phyloP scores from a whole-genome alignment of 2,113 vertebrate species.

The Mustelus asterias region DNA sequence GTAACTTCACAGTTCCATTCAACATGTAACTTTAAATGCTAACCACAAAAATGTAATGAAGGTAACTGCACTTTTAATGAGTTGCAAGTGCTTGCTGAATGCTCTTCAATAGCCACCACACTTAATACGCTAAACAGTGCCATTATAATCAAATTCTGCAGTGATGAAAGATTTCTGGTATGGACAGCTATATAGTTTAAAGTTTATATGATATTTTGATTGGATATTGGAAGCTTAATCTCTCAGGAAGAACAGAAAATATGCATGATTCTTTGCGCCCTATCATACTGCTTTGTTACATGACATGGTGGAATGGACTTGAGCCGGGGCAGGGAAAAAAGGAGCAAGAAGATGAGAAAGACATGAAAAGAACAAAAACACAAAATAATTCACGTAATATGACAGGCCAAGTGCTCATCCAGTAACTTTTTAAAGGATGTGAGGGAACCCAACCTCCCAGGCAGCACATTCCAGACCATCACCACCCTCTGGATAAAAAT shows the following conservation, averaged over 20 bases:
- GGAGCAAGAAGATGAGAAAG: not conserved
- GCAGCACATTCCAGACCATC: too few species aligned
- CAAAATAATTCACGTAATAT: not conserved
- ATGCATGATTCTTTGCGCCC: not conserved
- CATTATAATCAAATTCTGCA: not conserved
- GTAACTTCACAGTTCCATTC: not conserved
- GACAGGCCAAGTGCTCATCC: too few species aligned
- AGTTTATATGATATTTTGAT: not conserved
- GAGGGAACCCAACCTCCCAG: too few species aligned
- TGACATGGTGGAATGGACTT: not conserved
- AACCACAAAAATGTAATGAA: not conserved
- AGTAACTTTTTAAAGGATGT: too few species aligned
- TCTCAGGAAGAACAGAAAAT: not conserved
- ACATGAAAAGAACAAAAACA: not conserved
- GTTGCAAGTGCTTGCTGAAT: not conserved
- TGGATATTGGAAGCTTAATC: not conserved
- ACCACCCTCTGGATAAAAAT: too few species aligned
- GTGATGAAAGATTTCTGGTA: not conserved
- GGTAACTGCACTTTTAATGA: not conserved
- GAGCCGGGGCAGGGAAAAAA: not conserved
- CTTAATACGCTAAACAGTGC: not conserved
- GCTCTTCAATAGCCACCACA: too few species aligned
- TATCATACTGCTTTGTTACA: not conserved
- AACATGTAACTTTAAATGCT: not conserved
- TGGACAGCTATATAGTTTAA: not conserved